Base-by-base conservation (phyloP, 2,888 invertebrate species). In the Oscheius myriophilus region DNA sequence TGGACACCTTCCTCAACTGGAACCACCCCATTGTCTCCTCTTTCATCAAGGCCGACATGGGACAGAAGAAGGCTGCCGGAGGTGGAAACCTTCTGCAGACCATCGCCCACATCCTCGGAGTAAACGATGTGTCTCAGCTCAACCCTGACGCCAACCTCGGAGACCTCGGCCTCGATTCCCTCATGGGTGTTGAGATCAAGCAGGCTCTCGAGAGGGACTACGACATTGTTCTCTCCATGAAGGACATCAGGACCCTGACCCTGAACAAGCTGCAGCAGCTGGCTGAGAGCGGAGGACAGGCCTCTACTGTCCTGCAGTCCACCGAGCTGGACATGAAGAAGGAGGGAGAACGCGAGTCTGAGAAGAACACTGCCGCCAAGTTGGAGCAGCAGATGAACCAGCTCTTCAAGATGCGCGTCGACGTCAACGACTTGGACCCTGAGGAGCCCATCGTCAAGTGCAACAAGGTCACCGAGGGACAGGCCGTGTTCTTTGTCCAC, bases 121-220 rank as follows among this genome's bases (percentile, higher is more conserved):
- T 97, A 84, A 94, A 95, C 87, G 95, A 97, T 85, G 89, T 91
- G 0, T 91, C 91, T 79, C 92, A 92, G 72, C 90, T 96, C 41
- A 91, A 93, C 72, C 90, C 91, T 51, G 90, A 91, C 39, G 91
- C 92, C 4, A 92, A 92, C 51, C 89, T 98, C 55, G 94, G 94
- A 39, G 97, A 98, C 88, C 90, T 98, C 49, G 97, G 97, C 72
- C 93, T 98, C 92, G 97, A 98, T 87, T 96, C 96, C 1, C 89
- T 98, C 79, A 97, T 97, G 97, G 96, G 96, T 54, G 95, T 97
- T 1, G 98, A 98, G 90, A 95, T 98, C 86, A 96, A 96, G 76
- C 89, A 89, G 78, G 87, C 88, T 4, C 78, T 90, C 45, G 89
- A 90, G 75, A 82, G 89, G 73, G 88, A 88, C 75, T 95, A 92